These are phyloP conservation scores for Panagrolaimus sp. DNA, from an alignment of 1,140 invertebrate genomes.

Conservation along the genomic window DNA sequence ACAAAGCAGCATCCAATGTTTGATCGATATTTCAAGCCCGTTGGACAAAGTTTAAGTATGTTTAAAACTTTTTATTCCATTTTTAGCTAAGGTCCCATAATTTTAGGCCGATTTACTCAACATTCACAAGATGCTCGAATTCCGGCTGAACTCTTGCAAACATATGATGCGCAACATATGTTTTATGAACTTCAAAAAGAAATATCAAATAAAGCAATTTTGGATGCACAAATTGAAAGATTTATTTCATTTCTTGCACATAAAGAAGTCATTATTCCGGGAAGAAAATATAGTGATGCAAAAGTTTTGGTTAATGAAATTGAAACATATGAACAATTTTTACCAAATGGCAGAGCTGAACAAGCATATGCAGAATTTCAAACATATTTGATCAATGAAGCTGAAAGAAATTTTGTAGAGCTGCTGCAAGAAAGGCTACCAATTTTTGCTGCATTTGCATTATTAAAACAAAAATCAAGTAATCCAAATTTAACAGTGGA, in stretches of 20 bases:
- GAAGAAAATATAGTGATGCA: constrained; percentile 83
- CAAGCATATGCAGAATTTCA: constrained; percentile 91
- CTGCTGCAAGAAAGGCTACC: constrained; percentile 70
- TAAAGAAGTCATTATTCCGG: constrained; percentile 78
- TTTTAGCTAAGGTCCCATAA: not conserved
- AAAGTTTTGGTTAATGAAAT: constrained; percentile 86
- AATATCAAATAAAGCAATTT: constrained; percentile 26
- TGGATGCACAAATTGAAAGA: constrained; percentile 67
- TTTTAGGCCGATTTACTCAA: constrained; percentile 27
- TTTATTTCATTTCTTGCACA: constrained; percentile 88
- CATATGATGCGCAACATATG: constrained; percentile 32
- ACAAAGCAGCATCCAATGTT: constrained; percentile 30
- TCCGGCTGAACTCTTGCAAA: constrained; percentile 33
- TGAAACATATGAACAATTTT: constrained; percentile 78
- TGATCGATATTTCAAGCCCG: constrained; percentile 32
- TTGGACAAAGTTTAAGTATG: constrained; percentile 34
- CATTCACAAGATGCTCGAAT: constrained; percentile 30
- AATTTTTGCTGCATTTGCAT: constrained; percentile 9
- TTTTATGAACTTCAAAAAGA: constrained; percentile 29
- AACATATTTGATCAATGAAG: constrained; percentile 79
- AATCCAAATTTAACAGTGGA: not conserved
- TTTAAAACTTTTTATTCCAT: not conserved
- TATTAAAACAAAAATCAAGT: constrained; percentile 4
- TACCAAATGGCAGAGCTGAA: constrained; percentile 81
- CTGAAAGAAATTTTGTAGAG: constrained; percentile 87